A percentile compares a stretch with the other conserved stretches of the same genome.
phyloP scores from a whole-genome alignment of 2,113 vertebrate species.

The Sphaerodactylus townsendi region DNA sequence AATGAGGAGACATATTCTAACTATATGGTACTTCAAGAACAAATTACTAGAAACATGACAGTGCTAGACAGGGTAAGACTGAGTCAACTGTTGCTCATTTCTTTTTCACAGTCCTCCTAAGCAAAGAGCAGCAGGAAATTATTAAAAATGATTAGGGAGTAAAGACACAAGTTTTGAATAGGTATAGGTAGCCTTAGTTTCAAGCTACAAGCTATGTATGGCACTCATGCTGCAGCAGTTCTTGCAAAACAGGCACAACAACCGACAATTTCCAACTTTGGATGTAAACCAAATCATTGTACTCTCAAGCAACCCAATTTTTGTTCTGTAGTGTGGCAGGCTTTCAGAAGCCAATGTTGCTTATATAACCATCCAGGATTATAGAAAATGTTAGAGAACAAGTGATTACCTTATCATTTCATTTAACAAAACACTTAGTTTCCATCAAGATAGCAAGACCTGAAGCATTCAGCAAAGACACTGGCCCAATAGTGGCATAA shows the following conservation, averaged over 20 bases:
- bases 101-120: neutral
- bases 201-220: neutral
- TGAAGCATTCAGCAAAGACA: neutral
- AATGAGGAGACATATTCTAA: neutral
- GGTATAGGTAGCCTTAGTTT: neutral
- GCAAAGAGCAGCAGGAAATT: neutral
- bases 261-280: neutral
- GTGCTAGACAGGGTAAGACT: neutral
- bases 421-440: neutral
- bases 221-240: neutral
- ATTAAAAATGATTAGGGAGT: too few species aligned
- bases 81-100: neutral
- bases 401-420: neutral
- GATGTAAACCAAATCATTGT: neutral
- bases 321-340: neutral
- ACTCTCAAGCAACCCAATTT: neutral
- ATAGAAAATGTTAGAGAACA: neutral
- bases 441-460: neutral
- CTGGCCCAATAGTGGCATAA: neutral
- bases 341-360: neutral
- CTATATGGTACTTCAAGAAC: neutral
- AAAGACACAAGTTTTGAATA: neutral
- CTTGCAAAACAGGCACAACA: neutral
- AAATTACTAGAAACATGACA: neutral
- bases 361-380: neutral